Evolutionary conservation across 1,140 invertebrate genomes (phyloP).

Genomic region (Odontomachus brunneus): DNA sequence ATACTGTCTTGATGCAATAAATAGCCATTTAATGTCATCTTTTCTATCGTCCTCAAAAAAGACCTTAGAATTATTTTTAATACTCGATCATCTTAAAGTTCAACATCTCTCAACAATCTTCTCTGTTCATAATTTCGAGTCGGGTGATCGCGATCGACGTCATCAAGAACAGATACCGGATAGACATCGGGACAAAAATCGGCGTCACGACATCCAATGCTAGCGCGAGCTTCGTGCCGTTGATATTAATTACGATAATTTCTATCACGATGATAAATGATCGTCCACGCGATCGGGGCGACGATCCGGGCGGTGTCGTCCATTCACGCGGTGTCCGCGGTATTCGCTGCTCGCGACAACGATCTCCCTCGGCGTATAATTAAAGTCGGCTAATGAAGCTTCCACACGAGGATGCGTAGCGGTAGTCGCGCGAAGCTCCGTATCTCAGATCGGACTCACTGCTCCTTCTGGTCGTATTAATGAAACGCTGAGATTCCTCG

Average conservation of each 20-base stretch:
- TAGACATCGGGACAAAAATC: slow-evolving; percentile 57
- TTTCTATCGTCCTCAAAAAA: no score
- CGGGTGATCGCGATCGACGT: background rate
- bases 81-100: no score
- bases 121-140: no score
- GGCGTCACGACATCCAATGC: slow-evolving; percentile 49
- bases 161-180: background rate
- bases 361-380: slow-evolving; percentile 80
- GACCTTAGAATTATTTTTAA: no score
- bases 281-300: slow-evolving; percentile 73
- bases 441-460: slow-evolving; percentile 74
- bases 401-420: slow-evolving; percentile 72
- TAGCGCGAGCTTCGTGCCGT: no score
- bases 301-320: slow-evolving; percentile 72
- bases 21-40: no score
- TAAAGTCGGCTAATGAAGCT: slow-evolving; percentile 81
- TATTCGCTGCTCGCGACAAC: slow-evolving; percentile 76
- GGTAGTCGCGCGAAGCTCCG: slow-evolving; percentile 71
- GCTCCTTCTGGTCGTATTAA: slow-evolving; percentile 38
- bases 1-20: no score
- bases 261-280: slow-evolving; percentile 78
- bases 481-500: background rate
- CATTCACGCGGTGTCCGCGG: slow-evolving; percentile 69
- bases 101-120: no score
- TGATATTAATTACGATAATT: slow-evolving; percentile 84